These are phyloP conservation scores for Mormyrops attenuatus DNA, from an alignment of 2,797 vertebrate species.

Conservation along the genomic window DNA sequence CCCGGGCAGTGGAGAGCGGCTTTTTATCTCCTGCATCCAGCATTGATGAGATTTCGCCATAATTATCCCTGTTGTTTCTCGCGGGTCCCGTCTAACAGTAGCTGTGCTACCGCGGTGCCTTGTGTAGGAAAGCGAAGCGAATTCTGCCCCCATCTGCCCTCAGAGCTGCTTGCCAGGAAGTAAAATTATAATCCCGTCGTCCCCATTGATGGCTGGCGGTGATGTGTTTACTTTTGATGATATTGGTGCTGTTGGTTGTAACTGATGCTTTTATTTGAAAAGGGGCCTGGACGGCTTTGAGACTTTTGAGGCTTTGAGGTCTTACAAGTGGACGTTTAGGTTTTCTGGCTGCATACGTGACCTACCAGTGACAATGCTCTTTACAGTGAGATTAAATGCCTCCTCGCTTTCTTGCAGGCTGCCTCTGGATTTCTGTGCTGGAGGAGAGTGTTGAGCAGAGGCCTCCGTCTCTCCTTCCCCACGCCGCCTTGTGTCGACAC, in stretches of 20 bases:
- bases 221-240: not conserved
- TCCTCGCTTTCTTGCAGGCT: conserved; percentile 38
- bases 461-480: conserved; percentile 29
- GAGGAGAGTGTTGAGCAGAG: conserved; percentile 51
- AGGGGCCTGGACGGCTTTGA: not conserved
- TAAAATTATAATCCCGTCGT: not conserved
- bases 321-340: not conserved
- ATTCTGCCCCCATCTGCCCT: not conserved
- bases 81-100: not conserved
- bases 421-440: conserved; percentile 52
- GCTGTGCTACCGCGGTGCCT: not conserved
- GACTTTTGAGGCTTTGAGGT: not conserved
- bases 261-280: conserved; percentile 8
- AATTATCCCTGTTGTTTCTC: conserved; percentile 54
- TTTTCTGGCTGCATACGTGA: not conserved
- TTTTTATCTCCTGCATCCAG: conserved; percentile 12
- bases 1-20: conserved; percentile 37
- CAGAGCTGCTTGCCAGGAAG: not conserved
- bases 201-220: not conserved
- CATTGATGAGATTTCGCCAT: conserved; percentile 42
- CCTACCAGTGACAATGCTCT: not conserved
- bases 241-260: not conserved
- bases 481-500: conserved; percentile 26
- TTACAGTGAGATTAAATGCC: not conserved
- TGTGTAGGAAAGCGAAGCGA: not conserved